These are phyloP conservation scores for Rafetus swinhoei DNA, from an alignment of 2,113 vertebrate genomes.

Conservation along the genomic window DNA sequence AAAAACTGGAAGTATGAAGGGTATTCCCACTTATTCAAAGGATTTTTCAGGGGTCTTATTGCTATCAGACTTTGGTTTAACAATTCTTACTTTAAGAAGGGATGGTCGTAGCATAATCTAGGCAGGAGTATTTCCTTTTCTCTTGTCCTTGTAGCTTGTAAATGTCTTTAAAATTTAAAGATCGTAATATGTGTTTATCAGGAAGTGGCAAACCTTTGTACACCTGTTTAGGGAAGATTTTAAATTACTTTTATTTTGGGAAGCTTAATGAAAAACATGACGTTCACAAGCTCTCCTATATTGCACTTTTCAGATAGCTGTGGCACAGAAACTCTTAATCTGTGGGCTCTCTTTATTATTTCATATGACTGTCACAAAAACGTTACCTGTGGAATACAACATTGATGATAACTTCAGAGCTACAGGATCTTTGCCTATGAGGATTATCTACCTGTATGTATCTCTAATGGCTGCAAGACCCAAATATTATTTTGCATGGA, in stretches of 20 bases:
- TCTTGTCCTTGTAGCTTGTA: not conserved
- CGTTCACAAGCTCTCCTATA: not conserved
- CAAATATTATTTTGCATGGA: constrained; percentile 99
- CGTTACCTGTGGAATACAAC: constrained; percentile 89
- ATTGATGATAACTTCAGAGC: constrained; percentile 86
- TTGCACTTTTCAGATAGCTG: constrained; percentile 82
- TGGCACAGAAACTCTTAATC: constrained; percentile 90
- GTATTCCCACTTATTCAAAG: not conserved
- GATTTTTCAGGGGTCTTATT: not conserved
- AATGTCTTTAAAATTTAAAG: not conserved
- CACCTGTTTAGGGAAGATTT: not conserved
- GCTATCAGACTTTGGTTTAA: not conserved
- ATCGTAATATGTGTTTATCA: not conserved
- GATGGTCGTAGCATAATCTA: not conserved
- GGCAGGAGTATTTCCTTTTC: not conserved
- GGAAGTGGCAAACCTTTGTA: not conserved
- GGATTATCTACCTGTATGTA: constrained; percentile 91
- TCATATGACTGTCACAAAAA: constrained; percentile 88
- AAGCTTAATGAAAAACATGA: not conserved
- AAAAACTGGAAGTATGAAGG: not conserved
- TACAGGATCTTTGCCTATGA: constrained; percentile 86
- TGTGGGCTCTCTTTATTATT: constrained; percentile 90
- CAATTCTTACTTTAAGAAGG: not conserved
- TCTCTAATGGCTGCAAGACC: constrained; percentile 94
- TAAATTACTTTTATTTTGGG: not conserved